Conservation (phyloP, 2,113 vertebrate genomes). For the Antigone vipio region DNA sequence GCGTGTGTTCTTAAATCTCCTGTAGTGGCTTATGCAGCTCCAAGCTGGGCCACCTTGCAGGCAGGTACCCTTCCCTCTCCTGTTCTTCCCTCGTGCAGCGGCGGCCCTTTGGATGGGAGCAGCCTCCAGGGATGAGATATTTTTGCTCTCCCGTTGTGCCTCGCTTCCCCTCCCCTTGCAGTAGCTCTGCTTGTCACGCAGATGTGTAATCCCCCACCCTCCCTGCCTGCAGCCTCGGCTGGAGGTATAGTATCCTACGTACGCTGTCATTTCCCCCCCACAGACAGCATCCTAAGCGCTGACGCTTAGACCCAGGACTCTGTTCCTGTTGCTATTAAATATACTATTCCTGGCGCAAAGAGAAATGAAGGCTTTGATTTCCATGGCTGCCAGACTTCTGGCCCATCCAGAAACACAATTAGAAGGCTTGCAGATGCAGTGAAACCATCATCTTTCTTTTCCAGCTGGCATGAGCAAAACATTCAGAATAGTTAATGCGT, state of each 20-base stretch:
- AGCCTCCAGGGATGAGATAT: neutral
- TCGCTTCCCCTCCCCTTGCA: neutral
- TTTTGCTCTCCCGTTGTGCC: neutral
- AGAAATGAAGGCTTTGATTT: neutral
- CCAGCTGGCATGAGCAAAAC: constrained; percentile 9
- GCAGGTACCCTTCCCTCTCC: neutral
- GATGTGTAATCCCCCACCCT: neutral
- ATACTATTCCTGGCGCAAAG: neutral
- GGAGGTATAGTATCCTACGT: neutral
- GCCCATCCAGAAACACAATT: neutral
- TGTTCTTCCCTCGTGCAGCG: neutral
- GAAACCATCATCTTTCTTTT: neutral
- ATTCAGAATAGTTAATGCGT: neutral
- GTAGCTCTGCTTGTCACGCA: neutral
- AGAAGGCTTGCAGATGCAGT: neutral
- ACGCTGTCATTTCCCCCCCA: neutral
- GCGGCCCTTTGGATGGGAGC: neutral
- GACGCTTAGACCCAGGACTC: neutral
- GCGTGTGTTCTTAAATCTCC: too few species aligned
- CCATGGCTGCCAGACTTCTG: neutral
- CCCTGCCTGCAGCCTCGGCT: neutral
- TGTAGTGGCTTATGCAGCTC: neutral
- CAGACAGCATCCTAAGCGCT: neutral
- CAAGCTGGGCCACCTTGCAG: neutral
- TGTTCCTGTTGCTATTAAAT: neutral